Percentiles rank a stretch among this genome's conserved stretches.
Conservation (phyloP, 2,888 invertebrate genomes). For the Conops quadrifasciatus region DNA sequence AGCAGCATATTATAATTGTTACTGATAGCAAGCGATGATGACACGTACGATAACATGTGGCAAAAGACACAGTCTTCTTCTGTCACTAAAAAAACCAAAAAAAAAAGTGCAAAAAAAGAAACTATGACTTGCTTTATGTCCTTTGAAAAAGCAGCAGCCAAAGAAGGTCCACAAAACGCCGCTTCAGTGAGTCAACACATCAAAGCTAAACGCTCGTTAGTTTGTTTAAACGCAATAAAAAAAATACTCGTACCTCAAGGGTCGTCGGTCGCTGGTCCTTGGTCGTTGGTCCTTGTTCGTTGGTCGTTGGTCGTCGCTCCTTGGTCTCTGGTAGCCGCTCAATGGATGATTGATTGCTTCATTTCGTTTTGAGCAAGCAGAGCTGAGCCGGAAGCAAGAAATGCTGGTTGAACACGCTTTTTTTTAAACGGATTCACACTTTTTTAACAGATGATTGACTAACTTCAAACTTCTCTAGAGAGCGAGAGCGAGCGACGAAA, state of each 20-base stretch:
- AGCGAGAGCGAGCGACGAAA: neutral
- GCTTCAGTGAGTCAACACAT: too few relatives aligned
- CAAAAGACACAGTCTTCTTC: too few relatives aligned
- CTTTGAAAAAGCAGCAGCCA: neutral
- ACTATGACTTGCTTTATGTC: neutral
- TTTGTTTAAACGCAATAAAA: too few relatives aligned
- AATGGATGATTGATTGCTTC: constrained; percentile 39
- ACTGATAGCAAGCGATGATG: constrained; percentile 58
- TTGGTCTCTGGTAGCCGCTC: too few relatives aligned
- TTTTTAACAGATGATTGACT: constrained; percentile 38
- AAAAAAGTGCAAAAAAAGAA: too few relatives aligned
- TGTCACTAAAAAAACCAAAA: too few relatives aligned
- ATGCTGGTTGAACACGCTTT: neutral
- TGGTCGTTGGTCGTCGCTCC: too few relatives aligned
- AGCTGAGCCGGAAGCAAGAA: constrained; percentile 1
- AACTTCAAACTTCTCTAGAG: constrained; percentile 23
- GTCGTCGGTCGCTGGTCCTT: too few relatives aligned
- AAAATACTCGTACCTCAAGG: too few relatives aligned
- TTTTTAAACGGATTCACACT: constrained; percentile 4
- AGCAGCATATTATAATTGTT: constrained; percentile 61
- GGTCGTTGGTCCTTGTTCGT: too few relatives aligned
- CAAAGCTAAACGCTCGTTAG: too few relatives aligned
- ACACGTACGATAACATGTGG: constrained; percentile 26
- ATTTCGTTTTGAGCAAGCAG: neutral
- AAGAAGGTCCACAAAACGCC: too few relatives aligned